A percentile compares a stretch with the other conserved stretches of the same genome.
Conservation (phyloP, 1,140 invertebrate genomes). For the Spodoptera frugiperda region DNA sequence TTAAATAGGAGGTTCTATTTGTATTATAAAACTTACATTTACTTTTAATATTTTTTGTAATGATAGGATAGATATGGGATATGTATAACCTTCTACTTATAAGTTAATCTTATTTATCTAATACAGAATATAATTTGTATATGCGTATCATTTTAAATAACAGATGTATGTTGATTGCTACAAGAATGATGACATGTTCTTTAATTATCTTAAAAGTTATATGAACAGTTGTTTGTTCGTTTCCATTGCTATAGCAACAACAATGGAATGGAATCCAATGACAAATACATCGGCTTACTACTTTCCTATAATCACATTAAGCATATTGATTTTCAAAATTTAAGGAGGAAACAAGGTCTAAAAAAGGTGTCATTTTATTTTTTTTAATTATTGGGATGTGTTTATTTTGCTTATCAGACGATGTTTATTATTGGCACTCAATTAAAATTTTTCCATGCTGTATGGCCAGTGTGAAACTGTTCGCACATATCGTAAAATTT, state of each 20-base stretch:
- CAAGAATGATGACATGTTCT: neutral
- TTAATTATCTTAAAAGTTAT: neutral
- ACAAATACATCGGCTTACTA: neutral
- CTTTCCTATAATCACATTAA: slow-evolving; percentile 6
- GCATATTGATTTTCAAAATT: neutral
- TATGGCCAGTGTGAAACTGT: neutral
- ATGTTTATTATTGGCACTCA: neutral
- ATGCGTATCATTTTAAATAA: no score
- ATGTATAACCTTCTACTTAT: no score
- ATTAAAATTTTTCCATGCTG: neutral
- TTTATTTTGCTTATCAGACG: neutral
- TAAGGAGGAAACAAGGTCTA: neutral
- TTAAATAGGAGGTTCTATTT: no score
- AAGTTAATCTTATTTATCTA: no score
- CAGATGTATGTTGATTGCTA: neutral
- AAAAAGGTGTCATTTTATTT: neutral
- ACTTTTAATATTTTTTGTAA: no score
- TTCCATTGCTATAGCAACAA: slow-evolving; percentile 3
- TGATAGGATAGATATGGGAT: no score
- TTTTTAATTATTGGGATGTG: neutral
- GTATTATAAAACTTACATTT: no score
- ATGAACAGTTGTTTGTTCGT: neutral
- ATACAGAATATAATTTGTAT: no score
- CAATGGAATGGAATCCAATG: neutral
- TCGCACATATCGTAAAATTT: slow-evolving; percentile 12